These are phyloP conservation scores for Microctonus aethiopoides DNA, from an alignment of 2,888 invertebrate genomes.

Conservation along the genomic window DNA sequence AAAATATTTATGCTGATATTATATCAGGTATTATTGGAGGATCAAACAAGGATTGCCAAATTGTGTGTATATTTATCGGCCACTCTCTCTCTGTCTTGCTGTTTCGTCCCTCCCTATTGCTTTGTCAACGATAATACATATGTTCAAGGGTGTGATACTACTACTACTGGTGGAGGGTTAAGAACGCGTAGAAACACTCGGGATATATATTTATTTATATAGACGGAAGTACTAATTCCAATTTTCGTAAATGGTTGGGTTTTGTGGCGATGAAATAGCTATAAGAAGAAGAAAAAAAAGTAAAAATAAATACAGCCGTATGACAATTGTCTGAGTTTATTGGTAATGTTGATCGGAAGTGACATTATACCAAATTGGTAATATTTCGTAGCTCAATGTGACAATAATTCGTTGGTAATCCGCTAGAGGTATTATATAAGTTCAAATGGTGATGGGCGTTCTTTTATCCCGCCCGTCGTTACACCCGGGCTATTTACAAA, in stretches of 20 bases:
- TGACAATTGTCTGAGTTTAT: constrained; percentile 9
- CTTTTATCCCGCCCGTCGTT: constrained; percentile 41
- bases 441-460: neutral
- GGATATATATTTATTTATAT: neutral
- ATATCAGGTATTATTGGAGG: constrained; percentile 50
- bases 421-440: neutral
- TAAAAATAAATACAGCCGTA: neutral
- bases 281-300: neutral
- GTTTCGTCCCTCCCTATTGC: constrained; percentile 25
- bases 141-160: constrained; percentile 1
- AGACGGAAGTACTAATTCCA: constrained; percentile 18
- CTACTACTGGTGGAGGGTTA: neutral
- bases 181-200: neutral
- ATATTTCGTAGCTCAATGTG: constrained; percentile 1
- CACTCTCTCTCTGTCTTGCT: constrained; percentile 33
- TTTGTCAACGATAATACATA: neutral
- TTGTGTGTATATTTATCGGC: constrained; percentile 27
- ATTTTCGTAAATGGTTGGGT: constrained; percentile 25
- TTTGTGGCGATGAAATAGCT: neutral
- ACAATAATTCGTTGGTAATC: constrained; percentile 22
- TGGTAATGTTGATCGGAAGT: constrained; percentile 4
- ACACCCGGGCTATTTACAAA: constrained; percentile 43
- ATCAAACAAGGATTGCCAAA: constrained; percentile 56
- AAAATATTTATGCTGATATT: constrained; percentile 47
- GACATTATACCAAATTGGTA: constrained; percentile 5